A percentile compares a stretch with the other conserved stretches of the same genome.
These are phyloP conservation scores for Formica aserva DNA, from an alignment of 2,888 invertebrate species.

Conservation along the genomic window DNA sequence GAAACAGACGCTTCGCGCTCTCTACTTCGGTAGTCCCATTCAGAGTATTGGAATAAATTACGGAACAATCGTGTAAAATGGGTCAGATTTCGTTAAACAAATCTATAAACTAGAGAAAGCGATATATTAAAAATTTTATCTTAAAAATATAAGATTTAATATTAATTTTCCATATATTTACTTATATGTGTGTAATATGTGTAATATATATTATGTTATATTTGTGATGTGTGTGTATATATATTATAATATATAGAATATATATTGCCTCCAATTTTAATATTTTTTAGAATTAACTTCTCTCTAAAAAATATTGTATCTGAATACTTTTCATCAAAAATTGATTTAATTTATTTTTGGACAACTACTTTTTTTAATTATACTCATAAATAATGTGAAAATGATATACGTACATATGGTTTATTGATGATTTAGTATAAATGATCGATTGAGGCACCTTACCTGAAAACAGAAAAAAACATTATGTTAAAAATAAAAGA, in stretches of 20 bases:
- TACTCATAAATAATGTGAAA: not conserved
- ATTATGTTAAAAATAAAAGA: slow-evolving; percentile 15
- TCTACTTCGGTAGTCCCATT: slow-evolving; percentile 16
- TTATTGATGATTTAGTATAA: not conserved
- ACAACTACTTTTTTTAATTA: not conserved
- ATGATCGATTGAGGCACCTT: not conserved
- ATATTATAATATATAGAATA: not conserved
- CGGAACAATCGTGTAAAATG: slow-evolving; percentile 26
- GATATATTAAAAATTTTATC: not conserved
- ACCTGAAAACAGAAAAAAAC: slow-evolving; percentile 30
- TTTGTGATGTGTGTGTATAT: too few species aligned
- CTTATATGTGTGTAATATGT: not conserved
- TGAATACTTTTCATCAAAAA: not conserved
- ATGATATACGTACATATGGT: slow-evolving; percentile 16
- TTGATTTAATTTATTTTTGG: not conserved
- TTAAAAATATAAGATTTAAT: not conserved
- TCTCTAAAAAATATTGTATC: not conserved
- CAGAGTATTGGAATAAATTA: slow-evolving; percentile 33
- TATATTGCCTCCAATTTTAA: not conserved
- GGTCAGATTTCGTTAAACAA: not conserved
- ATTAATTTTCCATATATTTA: not conserved
- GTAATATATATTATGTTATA: not conserved
- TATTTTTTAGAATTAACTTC: not conserved
- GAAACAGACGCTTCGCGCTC: slow-evolving; percentile 38
- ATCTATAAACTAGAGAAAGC: not conserved